Percentiles rank a stretch among this genome's conserved stretches.
phyloP scores from a whole-genome alignment of 2,113 vertebrate species.

The Petromus typicus region DNA sequence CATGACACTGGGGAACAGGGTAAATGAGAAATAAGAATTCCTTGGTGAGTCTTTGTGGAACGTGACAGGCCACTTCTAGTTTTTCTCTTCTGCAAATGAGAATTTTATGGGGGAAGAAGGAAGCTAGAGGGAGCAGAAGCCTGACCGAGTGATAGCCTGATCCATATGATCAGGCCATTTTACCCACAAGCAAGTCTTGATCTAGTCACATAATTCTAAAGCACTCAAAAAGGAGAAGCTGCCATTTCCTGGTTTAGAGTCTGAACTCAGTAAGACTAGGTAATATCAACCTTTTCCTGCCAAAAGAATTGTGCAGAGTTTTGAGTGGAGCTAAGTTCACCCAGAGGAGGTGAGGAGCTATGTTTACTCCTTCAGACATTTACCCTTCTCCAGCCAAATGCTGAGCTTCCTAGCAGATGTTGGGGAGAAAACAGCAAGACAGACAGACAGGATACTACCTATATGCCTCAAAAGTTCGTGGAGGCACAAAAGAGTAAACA shows the following conservation, averaged over 20 bases:
- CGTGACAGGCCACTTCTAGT: slow-evolving; percentile 60
- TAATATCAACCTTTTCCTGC: slow-evolving; percentile 34
- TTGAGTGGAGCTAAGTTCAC: slow-evolving; percentile 1
- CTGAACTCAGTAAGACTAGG: neutral
- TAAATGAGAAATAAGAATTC: slow-evolving; percentile 52
- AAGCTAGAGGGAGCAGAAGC: slow-evolving; percentile 1
- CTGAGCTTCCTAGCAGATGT: neutral
- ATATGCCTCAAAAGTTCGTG: neutral
- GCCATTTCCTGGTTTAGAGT: slow-evolving; percentile 31
- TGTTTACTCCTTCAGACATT: neutral
- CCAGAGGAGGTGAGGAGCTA: neutral
- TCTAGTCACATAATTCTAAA: neutral
- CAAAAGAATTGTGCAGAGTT: slow-evolving; percentile 1
- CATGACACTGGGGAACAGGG: neutral
- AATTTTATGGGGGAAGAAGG: neutral
- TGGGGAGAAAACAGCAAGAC: neutral
- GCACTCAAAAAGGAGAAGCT: slow-evolving; percentile 35
- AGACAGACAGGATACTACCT: neutral
- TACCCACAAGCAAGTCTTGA: slow-evolving; percentile 21
- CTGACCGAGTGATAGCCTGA: neutral
- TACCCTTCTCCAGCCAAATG: neutral
- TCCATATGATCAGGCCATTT: neutral
- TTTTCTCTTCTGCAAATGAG: slow-evolving; percentile 48
- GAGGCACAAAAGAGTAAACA: neutral
- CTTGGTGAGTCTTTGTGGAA: slow-evolving; percentile 33